A percentile compares a stretch with the other conserved stretches of the same genome.
phyloP scores from a whole-genome alignment of 2,113 vertebrate species.

The Neodontobutis hainanensis region DNA sequence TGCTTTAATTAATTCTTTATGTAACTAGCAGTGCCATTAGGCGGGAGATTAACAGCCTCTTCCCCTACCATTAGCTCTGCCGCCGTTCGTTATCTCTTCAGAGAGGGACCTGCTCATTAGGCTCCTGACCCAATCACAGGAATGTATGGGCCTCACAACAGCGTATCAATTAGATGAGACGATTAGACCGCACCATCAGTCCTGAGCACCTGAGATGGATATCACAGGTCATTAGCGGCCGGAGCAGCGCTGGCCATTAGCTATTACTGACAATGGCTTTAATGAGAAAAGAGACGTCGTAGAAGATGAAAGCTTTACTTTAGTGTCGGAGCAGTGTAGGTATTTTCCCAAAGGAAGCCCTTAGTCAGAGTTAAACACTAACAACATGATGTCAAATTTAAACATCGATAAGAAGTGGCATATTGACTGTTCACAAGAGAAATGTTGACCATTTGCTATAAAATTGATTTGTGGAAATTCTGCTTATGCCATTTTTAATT shows the following conservation, averaged over 20 bases:
- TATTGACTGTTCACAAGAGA: background rate
- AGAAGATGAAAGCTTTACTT: constrained; percentile 36
- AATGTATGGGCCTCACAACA: constrained; percentile 51
- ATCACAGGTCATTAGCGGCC: constrained; percentile 55
- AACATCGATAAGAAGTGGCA: constrained; percentile 2
- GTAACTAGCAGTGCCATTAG: constrained; percentile 56
- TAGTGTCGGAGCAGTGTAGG: constrained; percentile 20
- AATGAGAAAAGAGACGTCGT: constrained; percentile 39
- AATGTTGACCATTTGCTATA: background rate
- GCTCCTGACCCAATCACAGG: constrained; percentile 53
- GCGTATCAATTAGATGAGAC: constrained; percentile 62
- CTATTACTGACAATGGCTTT: constrained; percentile 59
- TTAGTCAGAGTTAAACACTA: background rate
- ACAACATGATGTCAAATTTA: background rate
- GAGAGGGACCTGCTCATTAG: constrained; percentile 60
- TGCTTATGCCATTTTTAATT: no score
- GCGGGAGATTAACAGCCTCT: constrained; percentile 54
- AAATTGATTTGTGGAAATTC: background rate
- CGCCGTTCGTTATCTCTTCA: constrained; percentile 60
- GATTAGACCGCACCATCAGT: constrained; percentile 65
- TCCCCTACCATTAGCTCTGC: constrained; percentile 57
- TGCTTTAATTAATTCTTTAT: constrained; percentile 62
- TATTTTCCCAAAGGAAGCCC: constrained; percentile 18
- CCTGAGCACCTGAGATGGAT: constrained; percentile 52
- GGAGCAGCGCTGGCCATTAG: constrained; percentile 31